phyloP scores from a whole-genome alignment of 92 coral and sea anemone genomes.

The Epizoanthus scotinus region DNA sequence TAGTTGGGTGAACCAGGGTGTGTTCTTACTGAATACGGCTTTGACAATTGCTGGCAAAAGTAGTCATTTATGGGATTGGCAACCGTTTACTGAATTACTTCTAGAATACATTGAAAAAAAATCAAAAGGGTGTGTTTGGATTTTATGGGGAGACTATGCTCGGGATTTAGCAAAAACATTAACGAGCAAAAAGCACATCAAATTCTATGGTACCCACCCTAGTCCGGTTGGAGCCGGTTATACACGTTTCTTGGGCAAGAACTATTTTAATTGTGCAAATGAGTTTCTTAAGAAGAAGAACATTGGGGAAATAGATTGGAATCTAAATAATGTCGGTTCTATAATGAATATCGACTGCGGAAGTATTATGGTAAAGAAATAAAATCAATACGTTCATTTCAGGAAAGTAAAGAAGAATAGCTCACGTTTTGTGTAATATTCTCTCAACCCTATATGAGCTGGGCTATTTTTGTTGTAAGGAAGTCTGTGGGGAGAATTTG shows the following conservation, averaged over 20 bases:
- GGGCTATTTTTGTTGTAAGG: too few relatives aligned
- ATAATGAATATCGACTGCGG: not conserved
- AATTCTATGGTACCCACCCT: slow-evolving; percentile 21
- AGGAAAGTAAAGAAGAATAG: too few relatives aligned
- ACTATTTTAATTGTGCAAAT: slow-evolving; percentile 38
- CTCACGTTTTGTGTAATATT: too few relatives aligned
- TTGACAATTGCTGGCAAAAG: slow-evolving; percentile 1
- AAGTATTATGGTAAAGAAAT: too few relatives aligned
- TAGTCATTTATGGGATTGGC: not conserved
- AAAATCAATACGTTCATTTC: too few relatives aligned
- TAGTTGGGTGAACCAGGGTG: slow-evolving; percentile 20
- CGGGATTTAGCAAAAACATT: not conserved
- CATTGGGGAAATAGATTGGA: not conserved
- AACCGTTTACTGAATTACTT: not conserved
- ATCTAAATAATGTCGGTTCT: not conserved
- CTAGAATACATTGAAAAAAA: not conserved
- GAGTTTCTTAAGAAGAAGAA: not conserved
- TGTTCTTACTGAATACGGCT: slow-evolving; percentile 29
- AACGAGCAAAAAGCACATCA: not conserved
- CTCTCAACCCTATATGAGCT: too few relatives aligned
- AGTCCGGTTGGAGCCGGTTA: not conserved
- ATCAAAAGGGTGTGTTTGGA: not conserved
- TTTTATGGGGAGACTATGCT: slow-evolving; percentile 29
- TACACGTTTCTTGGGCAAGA: slow-evolving; percentile 10
- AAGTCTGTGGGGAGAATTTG: too few relatives aligned